Evolutionary conservation across 2,113 vertebrate genomes (phyloP).

Genomic region (Triplophysa rosa): DNA sequence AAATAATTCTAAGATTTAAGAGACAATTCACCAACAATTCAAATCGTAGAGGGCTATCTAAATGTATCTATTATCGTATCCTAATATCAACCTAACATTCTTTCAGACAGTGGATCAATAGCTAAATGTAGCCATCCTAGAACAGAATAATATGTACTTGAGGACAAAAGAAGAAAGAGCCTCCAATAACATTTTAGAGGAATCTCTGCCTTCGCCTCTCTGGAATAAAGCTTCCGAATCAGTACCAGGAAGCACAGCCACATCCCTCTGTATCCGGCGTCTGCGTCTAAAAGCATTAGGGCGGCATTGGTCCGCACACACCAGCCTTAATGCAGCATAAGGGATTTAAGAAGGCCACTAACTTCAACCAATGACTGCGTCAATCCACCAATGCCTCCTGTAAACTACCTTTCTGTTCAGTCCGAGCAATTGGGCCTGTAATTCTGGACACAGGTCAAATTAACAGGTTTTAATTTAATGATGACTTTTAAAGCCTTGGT

Average conservation of each 20-base stretch:
- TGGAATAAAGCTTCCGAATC: constrained; percentile 19
- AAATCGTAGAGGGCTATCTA: not conserved
- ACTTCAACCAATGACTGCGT: constrained; percentile 25
- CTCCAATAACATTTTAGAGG: constrained; percentile 1
- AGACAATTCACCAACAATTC: constrained; percentile 1
- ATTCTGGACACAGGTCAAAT: constrained; percentile 45
- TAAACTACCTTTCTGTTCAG: constrained; percentile 24
- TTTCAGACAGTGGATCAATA: not conserved
- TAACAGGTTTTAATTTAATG: constrained; percentile 48
- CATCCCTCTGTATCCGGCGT: constrained; percentile 18
- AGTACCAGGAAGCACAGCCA: constrained; percentile 46
- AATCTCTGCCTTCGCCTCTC: not conserved
- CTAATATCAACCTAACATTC: not conserved
- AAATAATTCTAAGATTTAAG: not conserved
- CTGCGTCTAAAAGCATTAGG: constrained; percentile 52
- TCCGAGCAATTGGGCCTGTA: constrained; percentile 18
- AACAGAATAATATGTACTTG: not conserved
- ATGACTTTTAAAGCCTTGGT: constrained; percentile 36
- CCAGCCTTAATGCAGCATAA: constrained; percentile 44
- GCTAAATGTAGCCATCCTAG: not conserved
- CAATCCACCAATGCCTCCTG: constrained; percentile 12
- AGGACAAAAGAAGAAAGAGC: not conserved
- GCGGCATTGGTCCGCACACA: constrained; percentile 28
- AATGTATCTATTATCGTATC: not conserved
- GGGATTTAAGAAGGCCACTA: constrained; percentile 35